These are phyloP conservation scores for Danio kyathit DNA, from an alignment of 2,797 vertebrate species.

Conservation along the genomic window DNA sequence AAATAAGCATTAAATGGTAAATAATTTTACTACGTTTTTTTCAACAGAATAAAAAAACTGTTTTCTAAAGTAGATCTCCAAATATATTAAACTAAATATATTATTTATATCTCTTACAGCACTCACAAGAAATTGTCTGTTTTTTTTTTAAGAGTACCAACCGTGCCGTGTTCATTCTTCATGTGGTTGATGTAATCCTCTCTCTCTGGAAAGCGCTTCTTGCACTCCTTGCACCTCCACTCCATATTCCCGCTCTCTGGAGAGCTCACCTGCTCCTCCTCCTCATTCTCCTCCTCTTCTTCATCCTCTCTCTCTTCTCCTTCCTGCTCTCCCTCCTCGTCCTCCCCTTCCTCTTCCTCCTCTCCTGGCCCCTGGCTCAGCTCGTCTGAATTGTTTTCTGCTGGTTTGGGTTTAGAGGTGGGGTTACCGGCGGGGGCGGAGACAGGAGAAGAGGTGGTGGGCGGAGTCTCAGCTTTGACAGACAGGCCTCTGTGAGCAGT, in stretches of 20 bases:
- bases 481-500: conserved; percentile 79
- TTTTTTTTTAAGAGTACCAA: conserved; percentile 60
- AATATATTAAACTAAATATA: neutral
- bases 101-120: neutral
- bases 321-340: conserved; percentile 78
- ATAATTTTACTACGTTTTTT: too few species aligned
- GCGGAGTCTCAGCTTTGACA: conserved; percentile 75
- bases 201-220: conserved; percentile 89
- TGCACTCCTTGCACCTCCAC: conserved; percentile 93
- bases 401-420: conserved; percentile 71
- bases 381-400: conserved; percentile 70
- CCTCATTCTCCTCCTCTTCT: conserved; percentile 81
- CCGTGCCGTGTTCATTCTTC: conserved; percentile 95
- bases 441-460: conserved; percentile 66
- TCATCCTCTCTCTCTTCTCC: conserved; percentile 76
- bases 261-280: conserved; percentile 78
- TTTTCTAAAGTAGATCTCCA: neutral
- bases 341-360: conserved; percentile 76
- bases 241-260: conserved; percentile 80
- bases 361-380: conserved; percentile 66
- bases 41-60: too few species aligned
- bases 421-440: conserved; percentile 61
- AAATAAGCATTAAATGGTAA: too few species aligned
- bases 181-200: conserved; percentile 93
- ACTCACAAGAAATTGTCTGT: neutral